Evolutionary conservation across 1,140 invertebrate genomes (phyloP).

Genomic region (Tetraneura akinire): DNA sequence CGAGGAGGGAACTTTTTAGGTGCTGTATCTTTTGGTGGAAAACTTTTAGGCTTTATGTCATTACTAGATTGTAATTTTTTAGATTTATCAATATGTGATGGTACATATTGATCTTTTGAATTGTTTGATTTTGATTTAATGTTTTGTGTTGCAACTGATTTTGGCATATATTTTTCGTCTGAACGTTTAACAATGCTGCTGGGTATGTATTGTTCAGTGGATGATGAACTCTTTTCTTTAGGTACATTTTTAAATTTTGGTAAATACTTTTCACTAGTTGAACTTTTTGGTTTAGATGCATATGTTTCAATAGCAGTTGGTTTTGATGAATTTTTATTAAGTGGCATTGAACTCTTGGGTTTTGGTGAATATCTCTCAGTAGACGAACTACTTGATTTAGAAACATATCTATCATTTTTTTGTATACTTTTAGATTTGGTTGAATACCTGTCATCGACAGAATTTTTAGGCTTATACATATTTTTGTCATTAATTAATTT

Average conservation of each 20-base stretch:
- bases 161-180: background rate
- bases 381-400: conserved; percentile 1
- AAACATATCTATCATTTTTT: conserved; percentile 4
- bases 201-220: background rate
- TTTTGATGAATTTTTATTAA: conserved; percentile 27
- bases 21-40: conserved; percentile 52
- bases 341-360: background rate
- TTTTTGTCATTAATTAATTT: conserved; percentile 13
- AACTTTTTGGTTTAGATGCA: conserved; percentile 7
- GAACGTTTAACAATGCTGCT: background rate
- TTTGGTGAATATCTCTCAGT: conserved; percentile 15
- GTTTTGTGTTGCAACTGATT: background rate
- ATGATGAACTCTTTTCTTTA: background rate
- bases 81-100: conserved; percentile 52
- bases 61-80: conserved; percentile 59
- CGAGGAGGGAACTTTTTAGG: conserved; percentile 59
- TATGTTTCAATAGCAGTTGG: background rate
- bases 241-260: conserved; percentile 13
- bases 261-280: background rate
- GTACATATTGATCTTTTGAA: conserved; percentile 33
- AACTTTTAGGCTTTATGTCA: conserved; percentile 57
- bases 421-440: background rate
- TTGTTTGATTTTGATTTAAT: conserved; percentile 13
- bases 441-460: background rate
- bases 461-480: background rate